Evolutionary conservation across 2,797 vertebrate genomes (phyloP).

Genomic region (Enteromius paludinosus): DNA sequence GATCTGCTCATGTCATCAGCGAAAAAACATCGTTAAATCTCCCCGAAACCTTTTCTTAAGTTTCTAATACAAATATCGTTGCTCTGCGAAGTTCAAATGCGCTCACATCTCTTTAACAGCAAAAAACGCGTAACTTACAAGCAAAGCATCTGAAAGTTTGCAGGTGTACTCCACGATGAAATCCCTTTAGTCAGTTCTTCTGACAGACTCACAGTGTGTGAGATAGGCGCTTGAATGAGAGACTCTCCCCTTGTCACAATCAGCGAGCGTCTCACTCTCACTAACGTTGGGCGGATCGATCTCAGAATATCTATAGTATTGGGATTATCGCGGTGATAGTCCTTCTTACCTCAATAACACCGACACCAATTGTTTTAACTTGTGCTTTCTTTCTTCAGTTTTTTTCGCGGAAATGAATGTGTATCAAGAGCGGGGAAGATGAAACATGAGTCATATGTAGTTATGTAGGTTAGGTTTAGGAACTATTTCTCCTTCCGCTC

Average conservation of each 20-base stretch:
- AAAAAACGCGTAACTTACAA: not conserved
- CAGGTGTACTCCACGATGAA: not conserved
- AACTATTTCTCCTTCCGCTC: constrained; percentile 43
- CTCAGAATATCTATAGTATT: not conserved
- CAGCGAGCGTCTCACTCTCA: not conserved
- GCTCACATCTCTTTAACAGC: not conserved
- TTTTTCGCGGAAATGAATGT: not conserved
- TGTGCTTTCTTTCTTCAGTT: not conserved
- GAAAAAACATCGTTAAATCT: constrained; percentile 15
- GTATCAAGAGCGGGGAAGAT: not conserved
- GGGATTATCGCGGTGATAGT: not conserved
- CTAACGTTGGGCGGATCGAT: constrained; percentile 21
- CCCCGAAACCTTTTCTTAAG: not conserved
- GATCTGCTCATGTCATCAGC: not conserved
- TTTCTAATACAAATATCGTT: not conserved
- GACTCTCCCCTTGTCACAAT: not conserved
- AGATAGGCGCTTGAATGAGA: not conserved
- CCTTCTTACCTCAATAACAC: not conserved
- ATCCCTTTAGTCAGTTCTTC: not conserved
- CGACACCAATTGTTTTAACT: not conserved
- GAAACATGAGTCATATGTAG: not conserved
- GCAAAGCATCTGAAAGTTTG: constrained; percentile 27
- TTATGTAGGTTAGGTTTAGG: not conserved
- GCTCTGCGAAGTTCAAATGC: not conserved
- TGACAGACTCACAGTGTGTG: not conserved